Evolutionary conservation across 2,888 invertebrate species (phyloP).

Genomic region (Heliconius erato): DNA sequence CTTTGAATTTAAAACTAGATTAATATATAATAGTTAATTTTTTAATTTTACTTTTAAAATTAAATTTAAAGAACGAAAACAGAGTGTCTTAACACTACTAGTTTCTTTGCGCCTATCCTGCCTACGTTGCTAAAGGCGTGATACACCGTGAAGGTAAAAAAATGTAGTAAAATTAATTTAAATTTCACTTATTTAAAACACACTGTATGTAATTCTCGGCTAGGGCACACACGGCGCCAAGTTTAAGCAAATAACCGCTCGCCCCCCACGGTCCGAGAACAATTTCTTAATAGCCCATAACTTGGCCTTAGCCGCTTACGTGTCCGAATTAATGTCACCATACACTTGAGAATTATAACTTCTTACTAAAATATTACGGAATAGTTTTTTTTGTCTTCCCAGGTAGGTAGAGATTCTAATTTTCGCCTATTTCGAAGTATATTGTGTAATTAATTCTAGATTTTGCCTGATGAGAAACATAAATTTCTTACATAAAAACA

Average conservation of each 20-base stretch:
- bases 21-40: too few relatives aligned
- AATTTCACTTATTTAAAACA: conserved; percentile 47
- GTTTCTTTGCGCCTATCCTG: too few relatives aligned
- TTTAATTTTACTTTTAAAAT: too few relatives aligned
- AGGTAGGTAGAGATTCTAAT: background rate
- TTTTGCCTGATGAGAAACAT: background rate
- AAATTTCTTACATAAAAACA: too few relatives aligned
- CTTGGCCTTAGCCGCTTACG: conserved; percentile 74
- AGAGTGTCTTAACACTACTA: too few relatives aligned
- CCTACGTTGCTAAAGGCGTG: too few relatives aligned
- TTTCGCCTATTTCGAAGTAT: too few relatives aligned
- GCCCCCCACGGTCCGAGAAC: conserved; percentile 67
- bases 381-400: background rate
- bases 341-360: conserved; percentile 20
- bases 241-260: conserved; percentile 73
- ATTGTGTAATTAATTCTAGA: background rate
- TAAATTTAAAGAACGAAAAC: too few relatives aligned
- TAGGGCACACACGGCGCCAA: conserved; percentile 68
- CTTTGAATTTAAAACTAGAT: too few relatives aligned
- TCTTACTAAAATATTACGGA: background rate
- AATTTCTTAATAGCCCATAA: conserved; percentile 84
- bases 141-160: too few relatives aligned
- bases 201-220: conserved; percentile 65
- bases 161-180: background rate
- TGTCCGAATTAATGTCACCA: conserved; percentile 73